Evolutionary conservation across 1,140 invertebrate genomes (phyloP).

Genomic region (Trypoxylus dichotomus): DNA sequence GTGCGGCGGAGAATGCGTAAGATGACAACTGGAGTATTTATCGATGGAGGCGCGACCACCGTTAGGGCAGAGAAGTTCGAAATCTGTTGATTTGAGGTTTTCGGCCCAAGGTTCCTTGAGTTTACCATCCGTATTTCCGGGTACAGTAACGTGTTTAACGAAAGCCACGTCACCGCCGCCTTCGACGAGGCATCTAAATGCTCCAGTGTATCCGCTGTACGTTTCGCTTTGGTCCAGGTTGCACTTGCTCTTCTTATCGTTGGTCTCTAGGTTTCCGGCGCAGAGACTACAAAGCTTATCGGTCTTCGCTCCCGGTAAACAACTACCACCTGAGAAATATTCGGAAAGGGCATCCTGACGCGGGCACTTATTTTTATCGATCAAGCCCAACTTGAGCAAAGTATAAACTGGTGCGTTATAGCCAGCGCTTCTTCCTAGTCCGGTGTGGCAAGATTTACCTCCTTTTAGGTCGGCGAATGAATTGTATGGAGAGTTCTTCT

Average conservation of each 20-base stretch:
- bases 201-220: constrained; percentile 57
- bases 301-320: constrained; percentile 52
- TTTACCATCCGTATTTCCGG: constrained; percentile 62
- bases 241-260: constrained; percentile 53
- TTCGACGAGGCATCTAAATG: constrained; percentile 68
- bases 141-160: constrained; percentile 61
- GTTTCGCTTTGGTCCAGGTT: constrained; percentile 51
- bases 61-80: constrained; percentile 69
- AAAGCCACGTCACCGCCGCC: constrained; percentile 67
- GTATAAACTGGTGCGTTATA: constrained; percentile 59
- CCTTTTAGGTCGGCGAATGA: constrained; percentile 55
- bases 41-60: constrained; percentile 57
- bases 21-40: constrained; percentile 62
- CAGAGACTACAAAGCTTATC: constrained; percentile 54
- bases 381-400: constrained; percentile 54
- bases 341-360: constrained; percentile 53
- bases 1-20: constrained; percentile 64
- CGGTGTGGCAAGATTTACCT: constrained; percentile 62
- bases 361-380: constrained; percentile 53
- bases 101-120: constrained; percentile 62
- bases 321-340: constrained; percentile 58
- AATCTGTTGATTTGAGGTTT: constrained; percentile 60
- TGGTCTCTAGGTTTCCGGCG: constrained; percentile 50
- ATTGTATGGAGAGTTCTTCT: constrained; percentile 51
- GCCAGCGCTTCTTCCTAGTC: constrained; percentile 54